Evolutionary conservation across 2,888 invertebrate species (phyloP).

Genomic region (Polymixis lichenea): DNA sequence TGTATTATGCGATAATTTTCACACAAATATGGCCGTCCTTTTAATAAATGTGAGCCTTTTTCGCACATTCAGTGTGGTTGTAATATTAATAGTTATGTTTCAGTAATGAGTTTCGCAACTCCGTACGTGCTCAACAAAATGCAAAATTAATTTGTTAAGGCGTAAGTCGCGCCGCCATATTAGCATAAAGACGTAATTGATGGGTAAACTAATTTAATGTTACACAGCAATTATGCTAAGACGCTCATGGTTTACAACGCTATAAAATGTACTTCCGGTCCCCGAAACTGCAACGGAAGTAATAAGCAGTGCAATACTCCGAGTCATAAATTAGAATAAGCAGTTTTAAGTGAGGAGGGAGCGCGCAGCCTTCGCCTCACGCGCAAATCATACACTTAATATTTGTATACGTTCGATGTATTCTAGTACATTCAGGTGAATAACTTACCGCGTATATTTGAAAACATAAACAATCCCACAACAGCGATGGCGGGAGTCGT

Average conservation of each 20-base stretch:
- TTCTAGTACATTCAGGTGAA: conserved; percentile 50
- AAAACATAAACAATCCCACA: conserved; percentile 83
- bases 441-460: conserved; percentile 73
- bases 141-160: conserved; percentile 70
- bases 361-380: conserved; percentile 71
- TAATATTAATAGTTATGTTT: conserved; percentile 58
- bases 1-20: conserved; percentile 64
- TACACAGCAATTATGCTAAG: conserved; percentile 89
- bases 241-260: conserved; percentile 88
- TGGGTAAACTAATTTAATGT: conserved; percentile 88
- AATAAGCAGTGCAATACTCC: conserved; percentile 89
- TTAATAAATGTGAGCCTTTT: conserved; percentile 47
- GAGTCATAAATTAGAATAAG: conserved; percentile 88
- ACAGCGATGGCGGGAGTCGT: conserved; percentile 81
- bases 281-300: conserved; percentile 88
- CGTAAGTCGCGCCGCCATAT: conserved; percentile 74
- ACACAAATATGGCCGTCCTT: conserved; percentile 45
- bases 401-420: conserved; percentile 60
- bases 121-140: conserved; percentile 63
- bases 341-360: conserved; percentile 85
- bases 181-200: conserved; percentile 87
- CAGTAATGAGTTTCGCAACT: conserved; percentile 60
- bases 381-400: conserved; percentile 68
- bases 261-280: conserved; percentile 87
- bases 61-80: conserved; percentile 41